phyloP scores from a whole-genome alignment of 1,140 invertebrate genomes.

The Heliconius melpomene region DNA sequence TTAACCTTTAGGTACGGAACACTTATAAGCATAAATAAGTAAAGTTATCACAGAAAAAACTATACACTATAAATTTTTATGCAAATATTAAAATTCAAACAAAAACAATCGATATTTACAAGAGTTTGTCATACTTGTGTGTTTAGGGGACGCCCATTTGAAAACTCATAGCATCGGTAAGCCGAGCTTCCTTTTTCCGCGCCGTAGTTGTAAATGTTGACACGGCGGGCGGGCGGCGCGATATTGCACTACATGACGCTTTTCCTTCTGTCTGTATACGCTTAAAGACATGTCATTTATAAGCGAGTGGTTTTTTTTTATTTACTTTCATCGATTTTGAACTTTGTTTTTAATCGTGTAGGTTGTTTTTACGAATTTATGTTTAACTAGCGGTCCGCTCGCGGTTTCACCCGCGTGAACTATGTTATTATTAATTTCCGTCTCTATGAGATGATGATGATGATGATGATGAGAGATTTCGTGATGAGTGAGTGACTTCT shows the following conservation, averaged over 20 bases:
- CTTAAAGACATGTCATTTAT: constrained; percentile 26
- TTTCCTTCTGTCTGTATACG: constrained; percentile 35
- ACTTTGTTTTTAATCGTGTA: not conserved
- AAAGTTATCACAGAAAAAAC: too few relatives aligned
- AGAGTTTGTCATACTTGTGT: constrained; percentile 27
- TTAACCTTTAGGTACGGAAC: too few relatives aligned
- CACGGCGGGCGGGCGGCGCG: constrained; percentile 25
- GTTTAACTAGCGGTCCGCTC: too few relatives aligned
- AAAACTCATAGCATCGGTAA: constrained; percentile 43
- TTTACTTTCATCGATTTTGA: constrained; percentile 12
- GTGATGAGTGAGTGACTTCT: too few relatives aligned
- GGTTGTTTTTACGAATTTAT: too few relatives aligned
- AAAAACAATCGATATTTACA: constrained; percentile 4
- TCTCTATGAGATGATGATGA: too few relatives aligned
- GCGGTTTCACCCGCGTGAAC: too few relatives aligned
- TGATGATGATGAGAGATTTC: too few relatives aligned
- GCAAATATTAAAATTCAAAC: too few relatives aligned
- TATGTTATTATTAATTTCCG: too few relatives aligned
- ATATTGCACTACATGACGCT: constrained; percentile 48
- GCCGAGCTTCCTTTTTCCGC: constrained; percentile 28
- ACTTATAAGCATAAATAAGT: too few relatives aligned
- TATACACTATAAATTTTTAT: too few relatives aligned
- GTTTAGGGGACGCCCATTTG: constrained; percentile 32
- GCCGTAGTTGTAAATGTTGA: constrained; percentile 47
- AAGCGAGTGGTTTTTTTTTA: constrained; percentile 21